Evolutionary conservation across 2,888 invertebrate genomes (phyloP).

Genomic region (Agonopterix alstromeriana): DNA sequence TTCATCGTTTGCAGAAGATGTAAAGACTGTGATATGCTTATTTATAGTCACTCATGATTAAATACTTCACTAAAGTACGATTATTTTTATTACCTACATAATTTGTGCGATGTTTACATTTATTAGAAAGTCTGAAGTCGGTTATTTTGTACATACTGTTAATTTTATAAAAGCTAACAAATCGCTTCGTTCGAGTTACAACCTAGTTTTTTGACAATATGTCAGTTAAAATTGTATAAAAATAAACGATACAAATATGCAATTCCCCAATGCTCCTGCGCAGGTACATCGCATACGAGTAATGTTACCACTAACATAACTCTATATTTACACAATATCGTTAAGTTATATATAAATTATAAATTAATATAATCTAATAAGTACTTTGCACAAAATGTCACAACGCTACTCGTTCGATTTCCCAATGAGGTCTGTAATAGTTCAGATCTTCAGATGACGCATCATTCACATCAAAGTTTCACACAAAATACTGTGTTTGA

Average conservation of each 20-base stretch:
- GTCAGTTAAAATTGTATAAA: constrained; percentile 70
- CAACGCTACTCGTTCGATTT: constrained; percentile 46
- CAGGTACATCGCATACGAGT: constrained; percentile 28
- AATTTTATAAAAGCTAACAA: constrained; percentile 35
- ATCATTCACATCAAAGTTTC: background rate
- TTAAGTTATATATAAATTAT: constrained; percentile 72
- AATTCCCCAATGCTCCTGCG: constrained; percentile 23
- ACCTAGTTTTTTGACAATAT: constrained; percentile 67
- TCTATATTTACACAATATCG: constrained; percentile 67
- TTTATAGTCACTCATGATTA: too few relatives aligned
- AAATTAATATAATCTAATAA: constrained; percentile 76
- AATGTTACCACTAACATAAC: constrained; percentile 25
- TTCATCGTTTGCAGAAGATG: background rate
- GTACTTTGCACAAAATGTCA: constrained; percentile 74
- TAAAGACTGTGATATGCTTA: background rate
- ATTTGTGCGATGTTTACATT: too few relatives aligned
- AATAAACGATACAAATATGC: constrained; percentile 58
- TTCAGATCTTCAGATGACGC: constrained; percentile 15
- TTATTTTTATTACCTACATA: too few relatives aligned
- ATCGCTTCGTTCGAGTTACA: constrained; percentile 38
- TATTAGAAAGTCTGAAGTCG: background rate
- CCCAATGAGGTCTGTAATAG: constrained; percentile 50
- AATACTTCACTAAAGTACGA: too few relatives aligned
- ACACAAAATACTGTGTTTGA: constrained; percentile 47
- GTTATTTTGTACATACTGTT: constrained; percentile 15